Conservation (phyloP, 2,113 vertebrate species). For the Chascanopsetta lugubris region DNA sequence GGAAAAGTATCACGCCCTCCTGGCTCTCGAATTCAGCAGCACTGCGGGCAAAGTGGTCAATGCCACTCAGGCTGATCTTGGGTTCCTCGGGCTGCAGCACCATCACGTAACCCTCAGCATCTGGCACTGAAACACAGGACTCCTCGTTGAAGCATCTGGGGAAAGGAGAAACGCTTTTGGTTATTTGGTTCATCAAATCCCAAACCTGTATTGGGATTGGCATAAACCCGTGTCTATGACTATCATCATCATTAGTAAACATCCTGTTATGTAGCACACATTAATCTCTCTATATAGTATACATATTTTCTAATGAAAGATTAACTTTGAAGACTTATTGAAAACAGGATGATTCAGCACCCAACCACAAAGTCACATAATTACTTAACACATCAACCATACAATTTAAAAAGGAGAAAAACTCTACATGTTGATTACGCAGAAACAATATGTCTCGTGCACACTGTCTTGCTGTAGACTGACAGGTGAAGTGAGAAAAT, state of each 20-base stretch:
- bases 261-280: too few species aligned
- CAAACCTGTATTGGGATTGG: not conserved
- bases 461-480: conserved; percentile 1
- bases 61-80: conserved; percentile 95
- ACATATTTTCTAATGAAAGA: too few species aligned
- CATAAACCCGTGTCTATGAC: not conserved
- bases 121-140: conserved; percentile 85
- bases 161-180: not conserved
- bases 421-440: conserved; percentile 15
- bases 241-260: too few species aligned
- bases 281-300: too few species aligned
- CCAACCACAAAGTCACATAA: too few species aligned
- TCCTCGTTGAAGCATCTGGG: conserved; percentile 90
- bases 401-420: too few species aligned
- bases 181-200: too few species aligned
- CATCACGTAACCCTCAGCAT: conserved; percentile 91
- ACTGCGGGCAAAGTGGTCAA: conserved; percentile 96
- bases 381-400: too few species aligned
- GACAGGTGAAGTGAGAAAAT: conserved; percentile 1
- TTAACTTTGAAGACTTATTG: too few species aligned
- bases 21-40: conserved; percentile 92
- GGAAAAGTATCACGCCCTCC: conserved; percentile 91
- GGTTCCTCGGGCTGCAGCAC: conserved; percentile 97
- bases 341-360: too few species aligned
- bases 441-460: not conserved